Percentiles rank a stretch among this genome's conserved stretches.
These are phyloP conservation scores for Lithophane semibrunnea DNA, from an alignment of 2,888 invertebrate species.

Conservation along the genomic window DNA sequence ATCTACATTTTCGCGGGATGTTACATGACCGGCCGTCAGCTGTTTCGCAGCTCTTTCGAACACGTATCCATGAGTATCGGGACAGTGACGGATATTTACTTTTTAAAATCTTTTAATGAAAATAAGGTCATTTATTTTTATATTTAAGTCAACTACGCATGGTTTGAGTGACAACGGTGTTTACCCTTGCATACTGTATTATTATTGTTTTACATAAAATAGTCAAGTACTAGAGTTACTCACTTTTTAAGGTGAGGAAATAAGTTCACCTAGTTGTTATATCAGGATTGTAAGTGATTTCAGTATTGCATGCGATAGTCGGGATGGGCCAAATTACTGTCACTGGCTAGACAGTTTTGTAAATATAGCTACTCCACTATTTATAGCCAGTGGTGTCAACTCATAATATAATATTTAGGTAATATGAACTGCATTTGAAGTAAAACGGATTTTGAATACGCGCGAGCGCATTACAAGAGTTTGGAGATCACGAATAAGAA, in stretches of 20 bases:
- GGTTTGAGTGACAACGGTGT: no score
- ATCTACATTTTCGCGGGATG: no score
- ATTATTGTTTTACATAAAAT: constrained; percentile 2
- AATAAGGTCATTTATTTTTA: no score
- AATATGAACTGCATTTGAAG: constrained; percentile 18
- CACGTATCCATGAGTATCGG: no score
- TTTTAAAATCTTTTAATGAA: no score
- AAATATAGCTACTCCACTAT: constrained; percentile 39
- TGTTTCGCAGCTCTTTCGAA: no score
- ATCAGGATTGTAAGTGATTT: constrained; percentile 45
- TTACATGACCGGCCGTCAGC: no score
- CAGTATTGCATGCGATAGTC: constrained; percentile 29
- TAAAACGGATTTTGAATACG: not conserved
- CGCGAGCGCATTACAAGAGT: not conserved
- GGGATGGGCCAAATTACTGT: constrained; percentile 49
- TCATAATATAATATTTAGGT: constrained; percentile 8
- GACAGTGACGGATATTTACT: no score
- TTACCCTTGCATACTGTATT: no score
- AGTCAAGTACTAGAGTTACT: not conserved
- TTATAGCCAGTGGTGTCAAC: constrained; percentile 39
- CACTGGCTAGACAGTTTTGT: constrained; percentile 44
- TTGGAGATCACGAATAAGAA: not conserved
- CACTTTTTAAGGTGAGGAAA: not conserved
- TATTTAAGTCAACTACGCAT: no score
- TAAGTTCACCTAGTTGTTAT: constrained; percentile 32